Evolutionary conservation across 2,113 vertebrate genomes (phyloP), one percentile per base, ranked within the genome.

Genomic region (Paramormyrops kingsleyae): DNA sequence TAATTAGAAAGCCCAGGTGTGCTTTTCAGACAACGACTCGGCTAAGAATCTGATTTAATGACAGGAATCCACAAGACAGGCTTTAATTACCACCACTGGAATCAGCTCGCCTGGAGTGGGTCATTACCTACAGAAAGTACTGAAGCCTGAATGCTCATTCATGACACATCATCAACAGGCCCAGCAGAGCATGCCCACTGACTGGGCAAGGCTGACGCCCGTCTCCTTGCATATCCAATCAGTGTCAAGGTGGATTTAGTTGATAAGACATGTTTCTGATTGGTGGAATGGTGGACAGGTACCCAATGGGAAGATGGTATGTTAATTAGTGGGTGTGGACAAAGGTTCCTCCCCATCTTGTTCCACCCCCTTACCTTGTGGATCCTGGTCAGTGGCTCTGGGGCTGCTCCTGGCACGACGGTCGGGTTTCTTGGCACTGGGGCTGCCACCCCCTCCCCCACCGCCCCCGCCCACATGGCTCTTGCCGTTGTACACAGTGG

Each of bases 401-500:
- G 97, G 97, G 91, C 97, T 97, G 94, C 97, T 97, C 44, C 97
- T 94, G 0, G 97, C 95, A 89, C 96, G 92, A 66, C 97, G 95
- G 89, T 96, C 96, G 0, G 92, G 90, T 80, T 97, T 97, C 92
- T 97, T 97, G 12, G 95, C 59, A 0, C 94, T 93, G 0, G 96
- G 95, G 47, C 95, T 95, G 24, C 90, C 93, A 0, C 95, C 91
- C 0, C 95, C 93, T 0, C 94, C 92, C 21, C 94, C 94, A 0
- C 94, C 93, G 91, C 97, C 97, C 8, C 95, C 92, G 12, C 88
- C 77, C 35, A 84, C 52, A 44, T 89, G 90, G 50, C 87, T 86
- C 0, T 96, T 96, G 24, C 96, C 97, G 0, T 97, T 97, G 92
- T 97, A 96, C 1, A 97, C 94, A 0, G 96, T 94, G 0, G 95